These are phyloP conservation scores for Carettochelys insculpta DNA, from an alignment of 2,113 vertebrate species.

Conservation along the genomic window DNA sequence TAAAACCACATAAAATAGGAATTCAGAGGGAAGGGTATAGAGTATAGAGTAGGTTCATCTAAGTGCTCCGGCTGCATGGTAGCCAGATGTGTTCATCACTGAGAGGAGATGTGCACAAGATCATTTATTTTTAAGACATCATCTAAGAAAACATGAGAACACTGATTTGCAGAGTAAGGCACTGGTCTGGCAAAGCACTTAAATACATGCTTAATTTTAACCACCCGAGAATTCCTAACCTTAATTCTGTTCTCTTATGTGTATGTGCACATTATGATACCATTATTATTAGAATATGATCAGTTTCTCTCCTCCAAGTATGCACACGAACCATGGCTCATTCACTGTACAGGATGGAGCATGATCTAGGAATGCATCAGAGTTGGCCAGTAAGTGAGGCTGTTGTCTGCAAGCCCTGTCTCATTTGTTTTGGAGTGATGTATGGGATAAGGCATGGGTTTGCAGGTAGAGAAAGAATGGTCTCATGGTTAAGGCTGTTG, in stretches of 20 bases:
- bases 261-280: not conserved
- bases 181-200: not conserved
- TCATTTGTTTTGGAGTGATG: too few species aligned
- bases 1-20: not conserved
- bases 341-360: not conserved
- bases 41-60: not conserved
- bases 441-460: not conserved
- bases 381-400: not conserved
- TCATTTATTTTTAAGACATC: not conserved
- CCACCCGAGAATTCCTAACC: not conserved
- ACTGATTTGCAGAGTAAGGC: not conserved
- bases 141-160: not conserved
- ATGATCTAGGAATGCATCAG: not conserved
- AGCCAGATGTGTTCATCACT: not conserved
- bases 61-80: not conserved
- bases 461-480: not conserved
- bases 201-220: not conserved
- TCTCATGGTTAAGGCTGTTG: not conserved
- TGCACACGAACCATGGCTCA: not conserved
- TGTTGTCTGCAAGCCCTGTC: too few species aligned
- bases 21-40: not conserved
- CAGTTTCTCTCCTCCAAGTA: not conserved
- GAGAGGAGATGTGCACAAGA: not conserved
- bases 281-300: not conserved
- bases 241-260: not conserved